phyloP scores from a whole-genome alignment of 2,888 invertebrate genomes.

The Therioaphis trifolii region DNA sequence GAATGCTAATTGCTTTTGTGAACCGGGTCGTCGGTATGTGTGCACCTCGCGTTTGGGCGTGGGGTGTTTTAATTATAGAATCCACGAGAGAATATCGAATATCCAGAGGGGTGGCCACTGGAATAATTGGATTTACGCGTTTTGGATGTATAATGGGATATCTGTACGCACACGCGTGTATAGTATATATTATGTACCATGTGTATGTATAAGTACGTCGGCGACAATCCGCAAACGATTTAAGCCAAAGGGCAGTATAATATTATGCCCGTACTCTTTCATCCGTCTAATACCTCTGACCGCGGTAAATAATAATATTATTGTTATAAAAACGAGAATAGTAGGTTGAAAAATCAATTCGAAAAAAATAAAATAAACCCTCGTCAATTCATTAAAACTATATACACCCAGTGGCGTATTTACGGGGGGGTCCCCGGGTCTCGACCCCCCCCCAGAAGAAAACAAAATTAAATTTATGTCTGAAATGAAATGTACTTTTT shows the following conservation, averaged over 20 bases:
- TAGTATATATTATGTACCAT: neutral
- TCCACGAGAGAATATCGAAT: constrained; percentile 22
- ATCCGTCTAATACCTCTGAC: too few species aligned
- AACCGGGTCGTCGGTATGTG: constrained; percentile 45
- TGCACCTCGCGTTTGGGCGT: neutral
- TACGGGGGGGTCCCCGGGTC: too few species aligned
- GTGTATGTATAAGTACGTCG: neutral
- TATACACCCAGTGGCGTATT: too few species aligned
- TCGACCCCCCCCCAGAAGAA: too few species aligned
- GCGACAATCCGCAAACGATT: constrained; percentile 37
- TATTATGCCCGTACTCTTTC: neutral
- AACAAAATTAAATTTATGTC: too few species aligned
- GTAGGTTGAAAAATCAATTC: too few species aligned
- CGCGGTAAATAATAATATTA: neutral
- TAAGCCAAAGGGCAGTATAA: constrained; percentile 11
- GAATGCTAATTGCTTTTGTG: constrained; percentile 60
- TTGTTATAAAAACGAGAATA: too few species aligned
- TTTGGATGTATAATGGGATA: constrained; percentile 48
- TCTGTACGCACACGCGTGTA: neutral
- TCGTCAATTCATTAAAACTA: too few species aligned
- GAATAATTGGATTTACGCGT: constrained; percentile 60
- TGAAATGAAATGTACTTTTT: too few species aligned
- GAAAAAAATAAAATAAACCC: too few species aligned
- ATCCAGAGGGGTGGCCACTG: constrained; percentile 24
- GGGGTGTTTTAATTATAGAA: constrained; percentile 60